Evolutionary conservation across 2,113 vertebrate species (phyloP), one percentile per base, ranked within the genome.

Genomic region (Chloropsis cyanopogon): DNA sequence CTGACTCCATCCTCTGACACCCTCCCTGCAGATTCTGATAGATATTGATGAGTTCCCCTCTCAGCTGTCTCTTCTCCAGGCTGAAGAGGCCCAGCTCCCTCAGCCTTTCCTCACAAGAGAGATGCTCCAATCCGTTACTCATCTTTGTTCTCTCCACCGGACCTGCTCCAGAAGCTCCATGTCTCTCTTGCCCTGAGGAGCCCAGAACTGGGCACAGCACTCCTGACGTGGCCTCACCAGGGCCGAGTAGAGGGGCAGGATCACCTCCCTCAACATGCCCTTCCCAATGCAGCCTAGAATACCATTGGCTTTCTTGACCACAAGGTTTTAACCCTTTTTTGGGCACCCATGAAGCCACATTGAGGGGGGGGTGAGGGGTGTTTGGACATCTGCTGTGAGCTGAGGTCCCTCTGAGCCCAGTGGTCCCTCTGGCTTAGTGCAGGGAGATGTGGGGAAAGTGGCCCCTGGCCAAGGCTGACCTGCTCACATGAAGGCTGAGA

Each of bases 401-500:
- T 41, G n/a, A n/a, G n/a, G n/a, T n/a, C n/a, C n/a, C n/a, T n/a
- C n/a, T n/a, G n/a, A n/a, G 49, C 6, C 14, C 4, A 0, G 2
- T 47, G 57, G 22, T 54, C 17, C 21, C 25, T 25, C 33, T 25
- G 70, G 19, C 7, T 28, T 37, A 10, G 11, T 5, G 22, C 13
- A 26, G 19, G 14, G 42, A 26, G 3, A 6, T 29, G 31, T 14
- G 39, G 14, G 14, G 33, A 47, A 56, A 47, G 26, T 4, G 2
- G 8, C 8, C 13, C 9, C 13, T n/a, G 6, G 8, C 28, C 63
- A 7, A 23, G 33, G 19, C 64, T 3, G 2, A 7, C 5, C 35
- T 6, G 3, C 10, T 33, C 7, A 4, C 3, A 0, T 4, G 17
- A 20, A 59, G 26, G 14, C 25, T 28, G 9, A 17, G 25, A 52